phyloP scores from a whole-genome alignment of 2,888 invertebrate genomes.

The Trissonchulus latispiculum region DNA sequence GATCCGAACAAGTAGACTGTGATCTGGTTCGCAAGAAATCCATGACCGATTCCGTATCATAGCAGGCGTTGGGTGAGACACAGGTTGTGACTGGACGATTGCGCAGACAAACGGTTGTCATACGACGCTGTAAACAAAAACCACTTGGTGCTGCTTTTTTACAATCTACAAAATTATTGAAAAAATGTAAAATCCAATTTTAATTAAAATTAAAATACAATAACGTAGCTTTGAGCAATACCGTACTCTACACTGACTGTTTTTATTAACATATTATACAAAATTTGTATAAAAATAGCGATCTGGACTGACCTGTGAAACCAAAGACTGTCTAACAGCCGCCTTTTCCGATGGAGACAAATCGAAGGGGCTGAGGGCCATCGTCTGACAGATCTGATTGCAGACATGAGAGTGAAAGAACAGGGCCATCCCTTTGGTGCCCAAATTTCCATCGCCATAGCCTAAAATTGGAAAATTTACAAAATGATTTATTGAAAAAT shows the following conservation, averaged over 20 bases:
- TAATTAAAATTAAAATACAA: too few species aligned
- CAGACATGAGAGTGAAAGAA: conserved; percentile 54
- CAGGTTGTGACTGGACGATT: background rate
- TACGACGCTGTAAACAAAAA: background rate
- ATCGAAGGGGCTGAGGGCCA: conserved; percentile 52
- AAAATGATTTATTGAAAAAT: background rate
- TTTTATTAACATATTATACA: too few species aligned
- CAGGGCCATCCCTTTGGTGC: conserved; percentile 53
- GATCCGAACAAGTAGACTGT: background rate
- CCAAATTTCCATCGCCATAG: conserved; percentile 54
- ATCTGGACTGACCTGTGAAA: conserved; percentile 17
- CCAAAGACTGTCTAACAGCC: conserved; percentile 24
- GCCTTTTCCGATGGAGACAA: conserved; percentile 45
- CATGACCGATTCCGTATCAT: background rate
- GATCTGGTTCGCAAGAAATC: background rate
- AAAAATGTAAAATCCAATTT: too few species aligned
- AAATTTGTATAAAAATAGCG: too few species aligned
- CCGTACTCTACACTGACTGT: too few species aligned
- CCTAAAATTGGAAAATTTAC: conserved; percentile 34
- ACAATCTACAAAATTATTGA: too few species aligned
- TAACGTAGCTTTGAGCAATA: too few species aligned
- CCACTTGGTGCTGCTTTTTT: too few species aligned
- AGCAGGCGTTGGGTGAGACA: background rate
- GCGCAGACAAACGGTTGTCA: background rate
- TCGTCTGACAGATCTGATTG: conserved; percentile 51